phyloP scores from a whole-genome alignment of 2,888 invertebrate species.

The Drosophila meridiana region DNA sequence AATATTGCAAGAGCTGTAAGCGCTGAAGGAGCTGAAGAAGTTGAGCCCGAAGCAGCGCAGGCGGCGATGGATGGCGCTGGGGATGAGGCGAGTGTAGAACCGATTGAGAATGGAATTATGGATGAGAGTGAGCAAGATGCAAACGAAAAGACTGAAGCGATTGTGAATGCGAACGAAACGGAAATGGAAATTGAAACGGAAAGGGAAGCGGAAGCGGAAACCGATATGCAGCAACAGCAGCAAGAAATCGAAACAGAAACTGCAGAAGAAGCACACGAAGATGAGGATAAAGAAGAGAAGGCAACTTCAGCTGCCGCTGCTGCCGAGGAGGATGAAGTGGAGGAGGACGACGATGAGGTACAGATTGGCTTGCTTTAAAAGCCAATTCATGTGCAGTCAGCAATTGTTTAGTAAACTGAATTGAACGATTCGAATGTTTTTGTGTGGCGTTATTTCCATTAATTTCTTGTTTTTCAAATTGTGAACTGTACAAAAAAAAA shows the following conservation, averaged over 20 bases:
- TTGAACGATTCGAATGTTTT: constrained; percentile 43
- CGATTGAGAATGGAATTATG: constrained; percentile 14
- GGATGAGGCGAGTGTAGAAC: constrained; percentile 29
- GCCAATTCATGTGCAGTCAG: constrained; percentile 45
- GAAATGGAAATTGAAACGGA: constrained; percentile 24
- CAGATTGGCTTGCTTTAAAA: constrained; percentile 84
- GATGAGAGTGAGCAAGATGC: constrained; percentile 59
- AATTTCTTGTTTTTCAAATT: constrained; percentile 16
- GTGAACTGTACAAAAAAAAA: constrained; percentile 52
- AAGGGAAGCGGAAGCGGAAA: constrained; percentile 16
- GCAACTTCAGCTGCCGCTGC: constrained; percentile 17
- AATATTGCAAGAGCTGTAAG: constrained; percentile 83
- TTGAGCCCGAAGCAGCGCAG: constrained; percentile 6
- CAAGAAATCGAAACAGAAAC: constrained; percentile 26
- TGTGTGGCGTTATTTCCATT: constrained; percentile 46
- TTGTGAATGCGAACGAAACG: constrained; percentile 24
- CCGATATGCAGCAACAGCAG: constrained; percentile 9
- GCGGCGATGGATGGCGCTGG: background rate
- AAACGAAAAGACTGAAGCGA: constrained; percentile 66
- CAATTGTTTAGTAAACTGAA: constrained; percentile 19
- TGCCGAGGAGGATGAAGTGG: constrained; percentile 57
- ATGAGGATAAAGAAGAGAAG: constrained; percentile 42
- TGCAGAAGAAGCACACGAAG: constrained; percentile 25
- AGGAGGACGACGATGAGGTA: constrained; percentile 85
- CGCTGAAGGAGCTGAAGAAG: constrained; percentile 44